Evolutionary conservation across 2,888 invertebrate species (phyloP), one percentile per base, ranked within the genome.

Genomic region (Acronicta psi): DNA sequence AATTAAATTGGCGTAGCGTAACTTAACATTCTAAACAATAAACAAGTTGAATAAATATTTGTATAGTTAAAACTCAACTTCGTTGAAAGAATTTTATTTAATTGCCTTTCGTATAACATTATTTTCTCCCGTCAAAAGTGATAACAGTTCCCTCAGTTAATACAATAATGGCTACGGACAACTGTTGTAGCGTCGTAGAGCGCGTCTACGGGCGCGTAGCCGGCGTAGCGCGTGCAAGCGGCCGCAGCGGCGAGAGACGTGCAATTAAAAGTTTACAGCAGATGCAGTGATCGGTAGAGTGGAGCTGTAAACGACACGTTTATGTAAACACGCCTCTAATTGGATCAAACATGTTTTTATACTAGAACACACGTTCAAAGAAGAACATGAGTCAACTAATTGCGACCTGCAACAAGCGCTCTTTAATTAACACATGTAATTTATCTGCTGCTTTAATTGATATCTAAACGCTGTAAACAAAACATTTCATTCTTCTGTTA

Each of bases 221-320:
- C 55, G 54, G 52, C 58, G 64, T 67, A 68, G 73, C 54, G 40
- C 55, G 63, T 65, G 62, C 56, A 51, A 58, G 41, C 54, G 42
- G 56, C 61, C 59, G 59, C 63, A 43, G 45, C 59, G 60, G 56
- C 52, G 34, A 40, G 59, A 75, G 70, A 75, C 75, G 70, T 70
- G 86, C 81, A 88, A 86, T 87, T 87, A 87, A 88, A 88, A 87
- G 75, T 87, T 86, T 80, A 83, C 79, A 81, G 77, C 74, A 71
- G 67, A 77, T 73, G 75, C 71, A 83, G 75, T 77, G 73, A 83
- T 83, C 83, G 80, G 78, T 75, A 81, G 77, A 82, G 68, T 63
- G 80, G 64, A 75, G 63, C 75, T 88, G 86, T 87, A 86, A 88
- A 78, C 80, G 85, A 77, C 73, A 76, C 72, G 60, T 80, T 73